Evolutionary conservation across 2,888 invertebrate species (phyloP).

Genomic region (Stenichneumon culpator): DNA sequence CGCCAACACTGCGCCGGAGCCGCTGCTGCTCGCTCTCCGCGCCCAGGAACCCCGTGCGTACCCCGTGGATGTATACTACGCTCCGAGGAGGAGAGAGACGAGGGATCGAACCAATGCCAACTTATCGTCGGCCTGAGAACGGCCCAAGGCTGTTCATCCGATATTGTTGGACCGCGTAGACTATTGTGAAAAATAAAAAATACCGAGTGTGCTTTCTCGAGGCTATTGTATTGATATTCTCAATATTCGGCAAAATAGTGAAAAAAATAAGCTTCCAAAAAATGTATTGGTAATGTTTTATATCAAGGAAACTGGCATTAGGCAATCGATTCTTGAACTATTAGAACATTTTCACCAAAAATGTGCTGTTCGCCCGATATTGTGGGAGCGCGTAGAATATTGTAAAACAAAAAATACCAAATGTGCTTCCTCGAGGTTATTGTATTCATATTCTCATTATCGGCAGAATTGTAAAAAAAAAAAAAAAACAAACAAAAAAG

Average conservation of each 20-base stretch:
- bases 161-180: constrained; percentile 15
- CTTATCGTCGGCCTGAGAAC: constrained; percentile 42
- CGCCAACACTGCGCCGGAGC: constrained; percentile 62
- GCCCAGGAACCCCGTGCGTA: constrained; percentile 27
- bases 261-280: not conserved
- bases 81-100: constrained; percentile 3
- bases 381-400: not conserved
- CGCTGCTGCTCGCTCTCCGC: constrained; percentile 9
- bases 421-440: constrained; percentile 24
- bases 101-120: constrained; percentile 33
- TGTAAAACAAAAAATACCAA: constrained; percentile 7
- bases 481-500: no score
- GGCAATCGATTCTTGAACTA: no score
- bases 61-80: not conserved
- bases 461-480: not conserved
- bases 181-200: constrained; percentile 14
- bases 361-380: constrained; percentile 48
- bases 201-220: constrained; percentile 13
- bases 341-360: not conserved
- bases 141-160: constrained; percentile 57
- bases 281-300: not conserved
- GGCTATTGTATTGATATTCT: constrained; percentile 30
- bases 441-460: constrained; percentile 1
- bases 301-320: not conserved
- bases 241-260: not conserved